These are phyloP conservation scores for Corythornis vintsioides DNA, from an alignment of 2,113 vertebrate genomes.

Conservation along the genomic window DNA sequence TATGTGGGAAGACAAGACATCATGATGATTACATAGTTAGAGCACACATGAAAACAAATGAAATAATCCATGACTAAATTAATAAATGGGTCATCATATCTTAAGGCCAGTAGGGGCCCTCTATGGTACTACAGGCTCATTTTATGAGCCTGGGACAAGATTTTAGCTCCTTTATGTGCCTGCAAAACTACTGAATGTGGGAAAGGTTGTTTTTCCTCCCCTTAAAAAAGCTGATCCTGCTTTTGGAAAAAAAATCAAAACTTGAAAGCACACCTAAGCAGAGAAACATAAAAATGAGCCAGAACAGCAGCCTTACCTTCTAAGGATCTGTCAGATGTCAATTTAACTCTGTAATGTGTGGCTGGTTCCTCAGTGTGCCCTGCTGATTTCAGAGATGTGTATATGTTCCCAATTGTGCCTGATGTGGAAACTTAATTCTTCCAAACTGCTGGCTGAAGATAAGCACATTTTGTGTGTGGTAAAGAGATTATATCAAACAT, in stretches of 20 bases:
- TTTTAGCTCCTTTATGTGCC: not conserved
- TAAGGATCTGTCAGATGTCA: not conserved
- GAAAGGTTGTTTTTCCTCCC: not conserved
- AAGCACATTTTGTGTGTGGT: not conserved
- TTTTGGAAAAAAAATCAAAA: slow-evolving; percentile 28
- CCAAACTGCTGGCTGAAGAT: not conserved
- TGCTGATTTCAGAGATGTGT: not conserved
- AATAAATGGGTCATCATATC: not conserved
- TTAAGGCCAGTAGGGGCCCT: not conserved
- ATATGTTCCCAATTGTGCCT: fast-evolving
- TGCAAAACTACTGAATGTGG: not conserved
- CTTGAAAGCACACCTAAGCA: not conserved
- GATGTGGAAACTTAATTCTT: not conserved
- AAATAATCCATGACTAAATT: not conserved
- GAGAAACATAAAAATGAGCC: not conserved
- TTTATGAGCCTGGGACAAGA: not conserved
- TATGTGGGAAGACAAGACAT: not conserved
- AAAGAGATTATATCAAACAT: not conserved
- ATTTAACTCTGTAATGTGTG: not conserved
- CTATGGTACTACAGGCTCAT: not conserved
- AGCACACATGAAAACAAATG: not conserved
- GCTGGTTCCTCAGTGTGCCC: not conserved
- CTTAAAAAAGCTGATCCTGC: not conserved
- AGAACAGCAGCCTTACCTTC: not conserved
- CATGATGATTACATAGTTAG: not conserved